phyloP scores from a whole-genome alignment of 2,888 invertebrate species.

The Bellardia bayeri region DNA sequence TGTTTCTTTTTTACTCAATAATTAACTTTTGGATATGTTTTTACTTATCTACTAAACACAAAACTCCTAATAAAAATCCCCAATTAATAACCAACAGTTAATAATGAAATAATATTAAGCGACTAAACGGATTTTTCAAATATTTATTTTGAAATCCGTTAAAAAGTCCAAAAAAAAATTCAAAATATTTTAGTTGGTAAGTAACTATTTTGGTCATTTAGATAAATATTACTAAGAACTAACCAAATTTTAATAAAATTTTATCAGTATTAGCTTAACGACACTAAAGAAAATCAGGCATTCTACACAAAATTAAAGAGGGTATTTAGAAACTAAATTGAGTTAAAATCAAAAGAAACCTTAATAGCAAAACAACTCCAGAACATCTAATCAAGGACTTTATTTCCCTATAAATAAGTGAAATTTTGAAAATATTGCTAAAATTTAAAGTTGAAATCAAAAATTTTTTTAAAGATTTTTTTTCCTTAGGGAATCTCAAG shows the following conservation, averaged over 20 bases:
- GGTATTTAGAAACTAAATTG: background rate
- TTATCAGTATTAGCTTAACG: background rate
- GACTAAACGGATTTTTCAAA: constrained; percentile 71
- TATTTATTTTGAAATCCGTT: constrained; percentile 70
- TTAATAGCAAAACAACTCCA: no score
- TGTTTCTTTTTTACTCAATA: constrained; percentile 16
- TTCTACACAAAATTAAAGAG: background rate
- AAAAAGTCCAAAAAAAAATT: constrained; percentile 63
- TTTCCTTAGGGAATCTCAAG: no score
- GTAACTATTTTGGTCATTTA: constrained; percentile 28
- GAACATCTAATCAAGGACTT: no score
- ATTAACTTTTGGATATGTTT: constrained; percentile 11
- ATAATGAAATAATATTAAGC: constrained; percentile 73
- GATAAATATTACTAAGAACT: background rate
- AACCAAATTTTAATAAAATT: constrained; percentile 3
- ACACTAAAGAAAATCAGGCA: no score
- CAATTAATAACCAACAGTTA: constrained; percentile 37
- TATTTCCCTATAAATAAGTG: no score
- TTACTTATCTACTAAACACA: background rate
- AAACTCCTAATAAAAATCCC: background rate
- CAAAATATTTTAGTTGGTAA: constrained; percentile 65
- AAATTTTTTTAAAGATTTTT: no score
- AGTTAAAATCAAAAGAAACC: no score
- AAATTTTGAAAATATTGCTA: no score
- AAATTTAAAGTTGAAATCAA: no score